phyloP scores from a whole-genome alignment of 1,140 invertebrate genomes.

The Tetraneura akinire region DNA sequence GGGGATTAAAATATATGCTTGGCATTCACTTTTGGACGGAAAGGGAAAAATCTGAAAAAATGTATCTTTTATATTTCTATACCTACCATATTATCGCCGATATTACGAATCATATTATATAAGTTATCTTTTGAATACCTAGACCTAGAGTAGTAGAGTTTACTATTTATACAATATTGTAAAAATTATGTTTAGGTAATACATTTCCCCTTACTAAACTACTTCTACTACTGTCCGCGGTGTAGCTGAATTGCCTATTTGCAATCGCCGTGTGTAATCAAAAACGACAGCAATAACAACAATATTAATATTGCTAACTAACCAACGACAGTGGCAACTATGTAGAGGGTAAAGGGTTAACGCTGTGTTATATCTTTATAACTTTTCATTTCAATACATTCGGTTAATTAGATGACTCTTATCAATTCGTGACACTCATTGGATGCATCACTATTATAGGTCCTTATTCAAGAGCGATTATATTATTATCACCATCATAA shows the following conservation, averaged over 20 bases:
- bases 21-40: constrained; percentile 5
- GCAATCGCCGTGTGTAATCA: not conserved
- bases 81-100: not conserved
- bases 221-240: not conserved
- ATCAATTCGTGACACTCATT: not conserved
- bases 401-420: not conserved
- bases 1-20: constrained; percentile 41
- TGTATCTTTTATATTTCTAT: not conserved
- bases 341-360: not conserved
- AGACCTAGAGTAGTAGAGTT: no score
- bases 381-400: constrained; percentile 4
- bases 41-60: constrained; percentile 44
- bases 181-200: no score
- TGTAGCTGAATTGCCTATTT: constrained; percentile 22
- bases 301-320: constrained; percentile 1
- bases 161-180: no score
- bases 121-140: constrained; percentile 10
- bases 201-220: not conserved
- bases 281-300: constrained; percentile 8
- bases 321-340: not conserved
- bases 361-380: not conserved
- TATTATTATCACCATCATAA: no score
- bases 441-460: not conserved
- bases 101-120: not conserved
- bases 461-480: not conserved